A percentile compares a stretch with the other conserved stretches of the same genome.
Conservation (phyloP, 2,888 invertebrate genomes). For the Noctua pronuba region DNA sequence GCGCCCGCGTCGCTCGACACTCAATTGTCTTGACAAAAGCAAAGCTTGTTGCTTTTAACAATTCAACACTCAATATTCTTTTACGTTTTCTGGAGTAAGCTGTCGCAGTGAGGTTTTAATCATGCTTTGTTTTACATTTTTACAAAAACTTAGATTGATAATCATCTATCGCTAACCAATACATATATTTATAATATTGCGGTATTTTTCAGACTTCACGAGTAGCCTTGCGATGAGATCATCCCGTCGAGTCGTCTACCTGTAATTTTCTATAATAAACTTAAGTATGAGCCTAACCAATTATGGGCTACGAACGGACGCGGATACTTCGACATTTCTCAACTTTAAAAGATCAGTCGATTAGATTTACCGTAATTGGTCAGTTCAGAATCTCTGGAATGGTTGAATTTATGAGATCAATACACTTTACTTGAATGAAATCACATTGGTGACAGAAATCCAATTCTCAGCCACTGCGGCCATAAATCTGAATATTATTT, state of each 20-base stretch:
- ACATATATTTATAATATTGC: slow-evolving; percentile 9
- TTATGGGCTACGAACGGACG: slow-evolving; percentile 66
- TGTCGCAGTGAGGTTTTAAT: background rate
- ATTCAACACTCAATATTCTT: slow-evolving; percentile 55
- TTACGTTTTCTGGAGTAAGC: slow-evolving; percentile 24
- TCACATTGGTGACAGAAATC: slow-evolving; percentile 49
- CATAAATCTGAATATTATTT: slow-evolving; percentile 76
- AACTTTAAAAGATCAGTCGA: slow-evolving; percentile 49
- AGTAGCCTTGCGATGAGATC: slow-evolving; percentile 62
- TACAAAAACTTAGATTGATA: background rate
- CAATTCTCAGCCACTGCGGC: slow-evolving; percentile 52
- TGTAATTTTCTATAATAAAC: slow-evolving; percentile 82
- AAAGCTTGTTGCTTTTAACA: slow-evolving; percentile 61
- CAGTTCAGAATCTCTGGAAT: slow-evolving; percentile 14
- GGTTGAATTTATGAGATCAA: slow-evolving; percentile 41
- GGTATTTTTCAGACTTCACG: slow-evolving; percentile 37
- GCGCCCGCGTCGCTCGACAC: slow-evolving; percentile 55
- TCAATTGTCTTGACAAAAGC: slow-evolving; percentile 64
- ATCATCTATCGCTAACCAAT: slow-evolving; percentile 9
- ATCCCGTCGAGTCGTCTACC: slow-evolving; percentile 68
- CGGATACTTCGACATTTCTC: slow-evolving; percentile 64
- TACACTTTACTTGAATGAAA: slow-evolving; percentile 46
- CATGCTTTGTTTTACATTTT: slow-evolving; percentile 2
- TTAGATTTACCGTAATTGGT: slow-evolving; percentile 11
- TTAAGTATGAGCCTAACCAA: slow-evolving; percentile 72